Evolutionary conservation across 2,888 invertebrate species (phyloP), one percentile per base, ranked within the genome.

Genomic region (Macrosoma leucophasiata): DNA sequence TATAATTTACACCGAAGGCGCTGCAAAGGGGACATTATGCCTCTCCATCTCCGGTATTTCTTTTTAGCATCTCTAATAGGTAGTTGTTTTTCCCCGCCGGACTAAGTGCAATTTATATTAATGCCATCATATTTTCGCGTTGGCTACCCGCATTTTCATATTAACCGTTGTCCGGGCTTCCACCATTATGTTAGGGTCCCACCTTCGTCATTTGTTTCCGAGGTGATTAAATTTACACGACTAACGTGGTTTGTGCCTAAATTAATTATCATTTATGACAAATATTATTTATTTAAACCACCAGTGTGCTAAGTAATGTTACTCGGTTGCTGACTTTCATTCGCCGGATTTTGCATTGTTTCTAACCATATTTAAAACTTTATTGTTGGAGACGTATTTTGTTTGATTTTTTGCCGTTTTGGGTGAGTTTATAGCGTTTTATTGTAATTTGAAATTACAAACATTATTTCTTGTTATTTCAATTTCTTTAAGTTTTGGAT

Each of bases 81-180:
- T 69, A 72, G 72, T 70, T 68, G 69, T 71, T 77, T 74, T 75
- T 65, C 67, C 61, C 50, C 55, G 51, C 48, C 46, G 45, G 49
- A 58, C 70, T 70, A 73, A 75, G 77, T 75, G 71, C 73, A 76
- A 77, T 78, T 77, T 77, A 75, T 76, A 77, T 81, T 77, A 78
- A 76, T 75, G 69, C 60, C 68, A 59, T 75, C 71, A 79, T 76
- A 81, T 78, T 79, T 81, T 73, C 69, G 58, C 59, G 72, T 54
- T 69, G 75, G 72, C 72, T 77, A 70, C 66, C 75, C 78, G 55
- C 74, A 75, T 77, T 77, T 78, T 77, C 73, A 77, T 77, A 72
- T 72, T 73, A 73, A 74, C 63, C 64, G 65, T 65, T 61, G 71
- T 62, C 68, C 66, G 57, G 56, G 61, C 64, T 62, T 60, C 65